Evolutionary conservation across 2,797 vertebrate species (phyloP).

Genomic region (Sphenodon punctatus): DNA sequence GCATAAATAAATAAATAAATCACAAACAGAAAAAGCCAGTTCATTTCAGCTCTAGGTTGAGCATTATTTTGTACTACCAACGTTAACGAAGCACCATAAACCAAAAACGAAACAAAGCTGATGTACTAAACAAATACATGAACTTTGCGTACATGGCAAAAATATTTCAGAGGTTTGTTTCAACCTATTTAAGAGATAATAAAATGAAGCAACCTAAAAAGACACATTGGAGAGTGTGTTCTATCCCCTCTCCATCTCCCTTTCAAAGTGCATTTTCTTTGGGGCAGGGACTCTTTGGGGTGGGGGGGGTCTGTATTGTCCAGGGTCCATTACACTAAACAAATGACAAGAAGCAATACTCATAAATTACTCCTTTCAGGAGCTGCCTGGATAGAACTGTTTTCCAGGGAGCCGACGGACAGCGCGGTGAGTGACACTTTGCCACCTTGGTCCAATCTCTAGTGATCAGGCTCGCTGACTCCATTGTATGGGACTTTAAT

Average conservation of each 20-base stretch:
- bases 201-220: too few relatives aligned
- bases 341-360: accelerated
- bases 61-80: too few relatives aligned
- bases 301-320: not conserved
- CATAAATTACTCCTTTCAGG: not conserved
- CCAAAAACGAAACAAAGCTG: too few relatives aligned
- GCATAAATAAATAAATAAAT: too few relatives aligned
- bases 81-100: too few relatives aligned
- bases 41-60: too few relatives aligned
- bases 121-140: not conserved
- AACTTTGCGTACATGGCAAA: not conserved
- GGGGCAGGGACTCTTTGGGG: too few relatives aligned
- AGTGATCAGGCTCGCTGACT: not conserved
- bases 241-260: not conserved
- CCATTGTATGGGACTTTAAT: accelerated
- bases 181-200: too few relatives aligned
- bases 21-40: too few relatives aligned
- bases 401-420: not conserved
- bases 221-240: not conserved
- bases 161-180: not conserved
- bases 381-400: not conserved
- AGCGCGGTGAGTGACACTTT: accelerated
- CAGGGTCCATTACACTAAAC: not conserved
- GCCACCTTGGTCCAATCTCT: not conserved
- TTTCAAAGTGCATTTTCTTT: too few relatives aligned